Base-by-base conservation (phyloP, 2,113 vertebrate species). In the Gallinago media region DNA sequence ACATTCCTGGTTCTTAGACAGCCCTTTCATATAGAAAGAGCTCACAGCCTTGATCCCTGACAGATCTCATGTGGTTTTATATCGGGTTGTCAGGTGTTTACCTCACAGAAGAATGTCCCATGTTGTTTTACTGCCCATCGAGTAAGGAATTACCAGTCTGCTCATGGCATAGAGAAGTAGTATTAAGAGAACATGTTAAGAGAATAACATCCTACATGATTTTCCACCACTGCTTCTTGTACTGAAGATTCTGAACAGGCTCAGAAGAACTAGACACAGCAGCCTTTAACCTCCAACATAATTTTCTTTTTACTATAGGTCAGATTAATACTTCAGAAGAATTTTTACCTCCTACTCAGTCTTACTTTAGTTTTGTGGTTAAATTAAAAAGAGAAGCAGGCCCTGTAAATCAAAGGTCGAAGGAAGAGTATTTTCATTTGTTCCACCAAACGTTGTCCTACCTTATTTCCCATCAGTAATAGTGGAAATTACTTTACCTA, bases 301-400 rank as follows among this genome's bases (percentile, higher is more conserved):
- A 34, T 72, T 88, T 73, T 83, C 62, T 70, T 61, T 65, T 75
- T 73, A 23, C 23, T 90, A 5, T 66, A 91, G 62, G 46, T 76
- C 86, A 88, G 20, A 59, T 91, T 54, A 96, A 67, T 68, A 49
- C 59, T 85, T 90, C 34, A 77, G 79, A 87, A 79, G 54, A 77
- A 44, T 54, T 88, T 90, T 68, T 80, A 31, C 73, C 49, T 85
- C 86, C 86, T 75, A 88, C 83, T 81, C 70, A 47, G 49, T 73
- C 31, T 72, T 79, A 68, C 55, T 90, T 89, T 31, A 79, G 47
- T 72, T 66, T 85, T 85, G 86, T 92, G 89, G 82, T 92, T 87
- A 80, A 88, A 76, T 54, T 47, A 49, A 67, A 56, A 49, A 83
- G 29, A 62, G 47, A n/a, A 15, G 19, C 54, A 72, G 47, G 49